These are phyloP conservation scores for Teleopsis dalmanni DNA, from an alignment of 1,140 invertebrate species.

Conservation along the genomic window DNA sequence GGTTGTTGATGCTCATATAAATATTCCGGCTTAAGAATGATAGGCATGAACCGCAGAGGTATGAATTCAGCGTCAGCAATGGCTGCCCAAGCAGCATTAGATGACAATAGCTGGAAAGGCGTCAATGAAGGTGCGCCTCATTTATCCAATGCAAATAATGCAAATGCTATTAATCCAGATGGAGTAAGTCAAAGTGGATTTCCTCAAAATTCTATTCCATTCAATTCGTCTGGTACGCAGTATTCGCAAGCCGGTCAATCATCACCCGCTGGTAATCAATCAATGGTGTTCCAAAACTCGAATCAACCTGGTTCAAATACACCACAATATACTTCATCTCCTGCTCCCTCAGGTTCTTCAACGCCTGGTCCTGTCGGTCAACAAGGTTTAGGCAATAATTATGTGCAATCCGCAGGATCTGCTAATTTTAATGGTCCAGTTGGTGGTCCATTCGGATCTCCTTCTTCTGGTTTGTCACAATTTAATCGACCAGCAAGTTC, in stretches of 20 bases:
- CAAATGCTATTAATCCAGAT: slow-evolving; percentile 32
- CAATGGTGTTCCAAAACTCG: slow-evolving; percentile 57
- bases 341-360: slow-evolving; percentile 66
- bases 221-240: slow-evolving; percentile 30
- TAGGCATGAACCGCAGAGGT: slow-evolving; percentile 42
- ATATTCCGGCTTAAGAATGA: no score
- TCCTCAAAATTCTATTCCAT: slow-evolving; percentile 32
- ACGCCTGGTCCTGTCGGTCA: slow-evolving; percentile 60
- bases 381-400: slow-evolving; percentile 52
- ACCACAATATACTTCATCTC: slow-evolving; percentile 66
- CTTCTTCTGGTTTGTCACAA: slow-evolving; percentile 51
- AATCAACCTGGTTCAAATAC: slow-evolving; percentile 63
- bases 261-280: slow-evolving; percentile 57
- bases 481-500: slow-evolving; percentile 62
- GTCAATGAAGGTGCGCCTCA: slow-evolving; percentile 27
- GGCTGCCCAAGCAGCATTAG: slow-evolving; percentile 39
- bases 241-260: slow-evolving; percentile 46
- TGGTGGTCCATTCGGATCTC: slow-evolving; percentile 55
- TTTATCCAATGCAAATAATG: slow-evolving; percentile 26
- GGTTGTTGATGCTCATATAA: no score
- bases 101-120: slow-evolving; percentile 37
- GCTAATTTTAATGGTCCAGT: slow-evolving; percentile 54
- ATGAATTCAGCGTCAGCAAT: slow-evolving; percentile 39
- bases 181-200: slow-evolving; percentile 36
- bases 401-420: slow-evolving; percentile 57